Evolutionary conservation across 2,113 vertebrate genomes (phyloP).

Genomic region (Oryzias javanicus): DNA sequence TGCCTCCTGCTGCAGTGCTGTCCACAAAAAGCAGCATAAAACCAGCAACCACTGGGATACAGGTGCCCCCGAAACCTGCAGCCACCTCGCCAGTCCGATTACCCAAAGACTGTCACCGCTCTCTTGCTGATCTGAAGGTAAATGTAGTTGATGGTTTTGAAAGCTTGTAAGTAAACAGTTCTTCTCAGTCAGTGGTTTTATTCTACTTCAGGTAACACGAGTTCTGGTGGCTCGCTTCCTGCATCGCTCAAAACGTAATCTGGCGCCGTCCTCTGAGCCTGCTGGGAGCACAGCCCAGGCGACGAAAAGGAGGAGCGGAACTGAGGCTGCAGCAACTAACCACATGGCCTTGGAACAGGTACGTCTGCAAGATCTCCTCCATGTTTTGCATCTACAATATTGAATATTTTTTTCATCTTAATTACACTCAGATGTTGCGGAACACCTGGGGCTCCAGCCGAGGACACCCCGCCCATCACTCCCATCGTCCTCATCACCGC

Average conservation of each 20-base stretch:
- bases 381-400: background rate
- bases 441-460: conserved; percentile 69
- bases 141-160: background rate
- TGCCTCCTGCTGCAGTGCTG: conserved; percentile 58
- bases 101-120: conserved; percentile 84
- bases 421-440: conserved; percentile 76
- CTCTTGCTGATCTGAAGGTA: conserved; percentile 92
- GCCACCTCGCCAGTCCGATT: conserved; percentile 69
- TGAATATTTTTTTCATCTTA: background rate
- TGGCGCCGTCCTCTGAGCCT: conserved; percentile 68
- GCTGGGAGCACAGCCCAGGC: conserved; percentile 73
- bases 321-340: conserved; percentile 50
- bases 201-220: conserved; percentile 78
- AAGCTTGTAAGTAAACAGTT: background rate
- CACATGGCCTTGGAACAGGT: conserved; percentile 76
- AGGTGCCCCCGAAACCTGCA: conserved; percentile 74
- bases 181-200: background rate
- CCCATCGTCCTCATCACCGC: conserved; percentile 61
- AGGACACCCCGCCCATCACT: conserved; percentile 60
- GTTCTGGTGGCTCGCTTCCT: conserved; percentile 90
- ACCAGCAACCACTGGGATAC: conserved; percentile 35
- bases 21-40: conserved; percentile 74
- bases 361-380: conserved; percentile 3
- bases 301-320: conserved; percentile 74
- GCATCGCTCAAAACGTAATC: conserved; percentile 87